A percentile compares a stretch with the other conserved stretches of the same genome.
phyloP scores from a whole-genome alignment of 2,113 vertebrate genomes.

The Genyomyrus donnyi region DNA sequence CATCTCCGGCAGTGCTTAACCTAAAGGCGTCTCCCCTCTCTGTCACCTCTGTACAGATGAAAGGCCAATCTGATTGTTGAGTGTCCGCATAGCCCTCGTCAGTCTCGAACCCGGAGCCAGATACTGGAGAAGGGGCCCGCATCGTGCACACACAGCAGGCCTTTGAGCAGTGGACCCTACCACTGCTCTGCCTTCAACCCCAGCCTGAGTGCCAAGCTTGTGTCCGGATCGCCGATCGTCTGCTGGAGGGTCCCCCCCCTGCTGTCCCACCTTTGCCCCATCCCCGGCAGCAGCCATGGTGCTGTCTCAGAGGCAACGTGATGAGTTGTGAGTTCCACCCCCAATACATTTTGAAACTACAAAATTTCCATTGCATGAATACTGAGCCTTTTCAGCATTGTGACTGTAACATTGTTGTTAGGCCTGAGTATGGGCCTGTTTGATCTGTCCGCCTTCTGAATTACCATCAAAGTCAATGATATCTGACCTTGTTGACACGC shows the following conservation, averaged over 20 bases:
- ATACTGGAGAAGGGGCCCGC: conserved; percentile 44
- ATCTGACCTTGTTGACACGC: neutral
- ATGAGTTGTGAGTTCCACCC: conserved; percentile 83
- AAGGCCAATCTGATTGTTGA: conserved; percentile 71
- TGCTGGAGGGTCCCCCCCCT: conserved; percentile 47
- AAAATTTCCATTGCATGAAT: neutral
- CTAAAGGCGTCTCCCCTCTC: neutral
- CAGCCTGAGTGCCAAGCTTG: conserved; percentile 55
- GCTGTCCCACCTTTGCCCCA: conserved; percentile 52
- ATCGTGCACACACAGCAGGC: neutral
- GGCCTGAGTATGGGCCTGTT: neutral
- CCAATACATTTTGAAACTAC: neutral
- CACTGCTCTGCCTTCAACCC: conserved; percentile 43
- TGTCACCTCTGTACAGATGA: conserved; percentile 58
- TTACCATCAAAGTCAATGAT: neutral
- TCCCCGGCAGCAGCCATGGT: conserved; percentile 79
- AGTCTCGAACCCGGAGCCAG: conserved; percentile 43
- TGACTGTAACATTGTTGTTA: neutral
- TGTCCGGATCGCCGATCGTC: conserved; percentile 48
- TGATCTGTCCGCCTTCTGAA: neutral
- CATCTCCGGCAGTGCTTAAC: neutral
- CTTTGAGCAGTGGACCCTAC: conserved; percentile 32
- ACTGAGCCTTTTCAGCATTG: neutral
- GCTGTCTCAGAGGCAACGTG: conserved; percentile 99
- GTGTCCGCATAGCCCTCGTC: conserved; percentile 47